phyloP scores from a whole-genome alignment of 2,113 vertebrate genomes.

The Sphyrna mokarran region DNA sequence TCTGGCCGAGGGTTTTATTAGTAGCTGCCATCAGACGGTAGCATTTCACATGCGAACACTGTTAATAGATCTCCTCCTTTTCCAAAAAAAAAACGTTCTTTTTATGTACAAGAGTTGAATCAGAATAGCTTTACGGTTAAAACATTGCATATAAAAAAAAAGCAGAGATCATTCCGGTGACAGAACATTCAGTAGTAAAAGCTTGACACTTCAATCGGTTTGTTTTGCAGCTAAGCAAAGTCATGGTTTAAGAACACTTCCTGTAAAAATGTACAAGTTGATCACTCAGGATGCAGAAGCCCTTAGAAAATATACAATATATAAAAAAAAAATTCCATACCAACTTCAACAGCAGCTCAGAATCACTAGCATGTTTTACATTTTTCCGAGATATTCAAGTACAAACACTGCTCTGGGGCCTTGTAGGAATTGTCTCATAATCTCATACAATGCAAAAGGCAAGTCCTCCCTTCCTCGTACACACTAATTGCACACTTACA shows the following conservation, averaged over 20 bases:
- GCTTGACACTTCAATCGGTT: background rate
- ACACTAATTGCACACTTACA: background rate
- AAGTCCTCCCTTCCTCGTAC: background rate
- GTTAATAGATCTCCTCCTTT: constrained; percentile 11
- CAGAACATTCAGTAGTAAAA: constrained; percentile 34
- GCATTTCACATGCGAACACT: constrained; percentile 21
- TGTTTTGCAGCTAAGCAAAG: constrained; percentile 28
- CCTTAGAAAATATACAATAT: constrained; percentile 36
- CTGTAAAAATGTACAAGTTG: constrained; percentile 18
- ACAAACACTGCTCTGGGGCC: background rate
- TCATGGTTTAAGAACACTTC: constrained; percentile 17
- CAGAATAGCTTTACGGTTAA: constrained; percentile 26
- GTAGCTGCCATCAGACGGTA: constrained; percentile 29
- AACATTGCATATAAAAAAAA: constrained; percentile 37
- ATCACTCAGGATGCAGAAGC: background rate
- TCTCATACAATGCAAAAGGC: background rate
- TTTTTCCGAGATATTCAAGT: background rate
- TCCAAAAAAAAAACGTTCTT: background rate
- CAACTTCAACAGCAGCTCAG: background rate
- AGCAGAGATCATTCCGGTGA: constrained; percentile 24
- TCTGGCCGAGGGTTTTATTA: background rate
- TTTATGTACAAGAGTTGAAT: constrained; percentile 11
- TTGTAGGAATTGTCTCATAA: background rate
- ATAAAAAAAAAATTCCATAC: constrained; percentile 26
- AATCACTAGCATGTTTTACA: background rate